phyloP scores from a whole-genome alignment of 2,888 invertebrate genomes.

The Tholera decimalis region DNA sequence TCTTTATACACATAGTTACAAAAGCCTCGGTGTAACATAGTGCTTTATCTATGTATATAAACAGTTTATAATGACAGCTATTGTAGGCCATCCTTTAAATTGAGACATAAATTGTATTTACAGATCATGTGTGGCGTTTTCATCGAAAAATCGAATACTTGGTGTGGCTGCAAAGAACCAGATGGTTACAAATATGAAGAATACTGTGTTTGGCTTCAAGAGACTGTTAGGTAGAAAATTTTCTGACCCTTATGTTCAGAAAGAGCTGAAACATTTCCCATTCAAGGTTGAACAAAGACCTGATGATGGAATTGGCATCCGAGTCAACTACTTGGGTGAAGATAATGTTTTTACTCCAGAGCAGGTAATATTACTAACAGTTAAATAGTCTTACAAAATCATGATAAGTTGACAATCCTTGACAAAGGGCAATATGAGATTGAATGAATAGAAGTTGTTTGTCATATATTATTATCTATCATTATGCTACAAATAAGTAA shows the following conservation, averaged over 20 bases:
- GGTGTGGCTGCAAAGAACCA: constrained; percentile 99
- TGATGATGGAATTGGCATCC: constrained; percentile 96
- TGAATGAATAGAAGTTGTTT: too few relatives aligned
- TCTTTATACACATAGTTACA: neutral
- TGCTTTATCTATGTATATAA: constrained; percentile 5
- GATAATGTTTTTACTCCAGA: constrained; percentile 97
- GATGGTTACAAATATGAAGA: constrained; percentile 99
- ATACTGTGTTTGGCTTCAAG: constrained; percentile 98
- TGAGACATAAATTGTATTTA: constrained; percentile 65
- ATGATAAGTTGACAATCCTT: constrained; percentile 21
- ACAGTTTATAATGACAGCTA: neutral
- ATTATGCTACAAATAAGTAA: constrained; percentile 13
- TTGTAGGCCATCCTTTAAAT: neutral
- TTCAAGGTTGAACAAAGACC: constrained; percentile 94
- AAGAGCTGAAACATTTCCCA: constrained; percentile 95
- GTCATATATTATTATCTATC: constrained; percentile 18
- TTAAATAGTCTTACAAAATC: constrained; percentile 9
- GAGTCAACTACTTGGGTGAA: constrained; percentile 97
- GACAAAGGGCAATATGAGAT: constrained; percentile 29
- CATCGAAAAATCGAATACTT: constrained; percentile 97
- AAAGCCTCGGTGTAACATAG: neutral
- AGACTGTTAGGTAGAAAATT: constrained; percentile 97
- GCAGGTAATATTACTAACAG: constrained; percentile 90
- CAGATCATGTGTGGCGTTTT: constrained; percentile 99
- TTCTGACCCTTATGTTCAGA: constrained; percentile 96